Base-by-base conservation (phyloP, 2,113 vertebrate species). In the Mustela nigripes region DNA sequence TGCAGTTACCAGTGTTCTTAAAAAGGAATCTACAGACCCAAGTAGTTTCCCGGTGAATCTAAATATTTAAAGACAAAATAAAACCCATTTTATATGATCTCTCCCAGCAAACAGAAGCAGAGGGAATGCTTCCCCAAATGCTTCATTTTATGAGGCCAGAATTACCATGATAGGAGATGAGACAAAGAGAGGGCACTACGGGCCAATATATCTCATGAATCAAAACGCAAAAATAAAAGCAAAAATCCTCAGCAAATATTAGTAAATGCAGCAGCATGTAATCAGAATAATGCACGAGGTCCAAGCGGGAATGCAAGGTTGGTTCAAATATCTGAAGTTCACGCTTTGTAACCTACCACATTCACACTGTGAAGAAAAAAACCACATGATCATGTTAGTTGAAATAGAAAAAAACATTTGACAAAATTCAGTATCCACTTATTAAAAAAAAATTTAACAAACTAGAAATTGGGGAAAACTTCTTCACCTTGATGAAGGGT, bases 61-160 rank as follows among this genome's bases (percentile, higher is more conserved):
- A 93, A 89, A 95, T 48, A 89, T 82, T 87, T 93, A 60, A 90
- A 95, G 56, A 87, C 71, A 91, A 93, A 91, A 78, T 91, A 89
- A 97, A 96, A 92, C 53, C 26, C 53, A 82, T 74, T 67, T 93
- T 85, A 26, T 24, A 69, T 26, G 96, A 15, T 50, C 18, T 81
- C 26, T 93, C 96, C 60, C 86, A 96, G 94, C 81, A 89, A 96
- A 91, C 28, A 69, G 79, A 91, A 79, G 36, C 74, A 19, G 36
- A 74, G 48, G 56, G 42, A 91, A 63, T 58, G 9, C 7, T 94
- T 95, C 53, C 67, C 39, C 26, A 39, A 76, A 48, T 45, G 73
- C 22, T 78, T 94, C 36, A 53, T 97, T 82, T 78, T 63, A 63
- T 73, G 48, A 90, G 31, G 63, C 81, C 26, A 16, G 22, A 15